Evolutionary conservation across 2,888 invertebrate genomes (phyloP).

Genomic region (Digitonthophagus gazella): DNA sequence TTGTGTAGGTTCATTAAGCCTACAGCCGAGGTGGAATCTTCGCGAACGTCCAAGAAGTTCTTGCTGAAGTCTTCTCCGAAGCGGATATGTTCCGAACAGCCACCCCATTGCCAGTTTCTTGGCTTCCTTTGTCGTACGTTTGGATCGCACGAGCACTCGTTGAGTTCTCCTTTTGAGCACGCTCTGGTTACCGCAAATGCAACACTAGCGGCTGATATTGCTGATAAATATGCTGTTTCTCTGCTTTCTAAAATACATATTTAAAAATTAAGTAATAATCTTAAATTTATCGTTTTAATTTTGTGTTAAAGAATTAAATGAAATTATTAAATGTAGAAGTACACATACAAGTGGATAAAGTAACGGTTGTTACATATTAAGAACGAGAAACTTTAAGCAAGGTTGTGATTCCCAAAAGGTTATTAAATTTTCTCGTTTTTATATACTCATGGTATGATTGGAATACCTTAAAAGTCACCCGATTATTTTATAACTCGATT

Average conservation of each 20-base stretch:
- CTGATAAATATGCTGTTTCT: constrained; percentile 87
- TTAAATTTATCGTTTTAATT: neutral
- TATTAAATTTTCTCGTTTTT: too few relatives aligned
- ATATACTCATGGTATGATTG: too few relatives aligned
- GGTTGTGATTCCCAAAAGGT: too few relatives aligned
- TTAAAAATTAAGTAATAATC: neutral
- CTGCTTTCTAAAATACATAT: constrained; percentile 68
- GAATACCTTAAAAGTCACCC: neutral
- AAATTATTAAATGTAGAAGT: too few relatives aligned
- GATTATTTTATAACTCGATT: neutral
- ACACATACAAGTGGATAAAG: too few relatives aligned
- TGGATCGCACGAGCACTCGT: constrained; percentile 86
- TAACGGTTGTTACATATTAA: too few relatives aligned
- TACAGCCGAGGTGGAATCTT: constrained; percentile 68
- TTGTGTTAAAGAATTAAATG: neutral
- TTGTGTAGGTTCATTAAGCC: constrained; percentile 90
- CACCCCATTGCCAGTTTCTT: constrained; percentile 88
- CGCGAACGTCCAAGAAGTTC: constrained; percentile 81
- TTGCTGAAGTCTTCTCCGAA: constrained; percentile 83
- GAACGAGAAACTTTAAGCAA: too few relatives aligned
- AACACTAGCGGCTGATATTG: constrained; percentile 84
- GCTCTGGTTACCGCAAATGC: constrained; percentile 85
- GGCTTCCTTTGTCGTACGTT: constrained; percentile 68
- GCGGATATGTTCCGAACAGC: constrained; percentile 87
- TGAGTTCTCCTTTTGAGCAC: constrained; percentile 81